Conservation (phyloP, 2,113 vertebrate species). For the Irena cyanogastra region DNA sequence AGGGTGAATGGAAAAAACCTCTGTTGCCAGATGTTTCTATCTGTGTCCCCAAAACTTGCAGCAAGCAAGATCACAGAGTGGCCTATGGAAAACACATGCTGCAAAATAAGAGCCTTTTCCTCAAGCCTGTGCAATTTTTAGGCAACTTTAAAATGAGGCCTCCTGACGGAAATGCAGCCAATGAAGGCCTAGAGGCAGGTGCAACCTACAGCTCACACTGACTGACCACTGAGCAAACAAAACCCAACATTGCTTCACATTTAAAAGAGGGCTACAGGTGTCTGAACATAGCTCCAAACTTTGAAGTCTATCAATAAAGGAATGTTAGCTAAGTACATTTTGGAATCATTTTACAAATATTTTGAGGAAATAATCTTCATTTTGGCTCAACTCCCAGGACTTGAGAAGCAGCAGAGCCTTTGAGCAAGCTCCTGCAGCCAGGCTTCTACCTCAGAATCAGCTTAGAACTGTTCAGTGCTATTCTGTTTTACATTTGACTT, state of each 20-base stretch:
- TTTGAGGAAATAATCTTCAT: not conserved
- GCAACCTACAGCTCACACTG: not conserved
- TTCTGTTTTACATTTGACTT: not conserved
- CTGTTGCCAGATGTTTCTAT: not conserved
- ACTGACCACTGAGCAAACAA: not conserved
- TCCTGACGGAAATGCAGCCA: not conserved
- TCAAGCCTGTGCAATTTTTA: not conserved
- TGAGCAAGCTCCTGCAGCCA: not conserved
- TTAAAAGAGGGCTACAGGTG: not conserved
- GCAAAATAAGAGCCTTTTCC: not conserved
- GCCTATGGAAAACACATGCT: not conserved
- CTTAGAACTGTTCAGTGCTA: not conserved
- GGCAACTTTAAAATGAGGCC: not conserved
- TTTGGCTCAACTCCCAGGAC: not conserved
- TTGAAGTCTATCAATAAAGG: not conserved
- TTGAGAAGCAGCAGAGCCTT: not conserved
- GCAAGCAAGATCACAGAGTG: not conserved
- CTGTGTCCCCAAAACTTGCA: not conserved
- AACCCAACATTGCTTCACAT: not conserved
- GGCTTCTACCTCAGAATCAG: not conserved
- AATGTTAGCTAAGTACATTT: not conserved
- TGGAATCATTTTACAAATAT: not conserved
- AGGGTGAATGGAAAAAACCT: not conserved
- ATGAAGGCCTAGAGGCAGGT: not conserved
- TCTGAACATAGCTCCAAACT: not conserved